Evolutionary conservation across 1,140 invertebrate genomes (phyloP), one percentile per base, ranked within the genome.

Genomic region (Trissolcus basalis): DNA sequence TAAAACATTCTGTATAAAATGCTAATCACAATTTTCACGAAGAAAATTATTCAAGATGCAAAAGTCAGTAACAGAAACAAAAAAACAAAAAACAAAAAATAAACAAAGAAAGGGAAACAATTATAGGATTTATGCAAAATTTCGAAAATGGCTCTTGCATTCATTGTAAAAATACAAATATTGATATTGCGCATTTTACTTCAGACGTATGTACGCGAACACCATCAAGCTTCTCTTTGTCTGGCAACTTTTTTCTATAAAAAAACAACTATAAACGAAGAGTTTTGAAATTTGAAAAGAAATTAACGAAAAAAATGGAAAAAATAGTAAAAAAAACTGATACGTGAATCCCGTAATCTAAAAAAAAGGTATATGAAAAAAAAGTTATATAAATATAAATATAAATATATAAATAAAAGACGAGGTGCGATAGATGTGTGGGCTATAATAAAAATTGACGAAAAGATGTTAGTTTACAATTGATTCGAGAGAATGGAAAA

Each of bases 161-260:
- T 80, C 84, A 81, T 87, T 86, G 67, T 81, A 85, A 84, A 83
- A 61, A 63, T 83, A 65, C 59, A 83, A 79, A 77, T 79, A 82
- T 82, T 56, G 79, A 80, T 82, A 83, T 77, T 79, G 80, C 77
- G 61, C 76, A 71, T 81, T 80, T 80, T 80, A 81, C 60, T 79
- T 84, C 80, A 80, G 67, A 63, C 48, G 80, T 63, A 80, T 39
- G 1, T 11, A 11, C 9, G 9, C 36, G 9, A 39, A 11, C n/a
- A 39, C n/a, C n/a, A 39, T 39, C 19, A 27, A 27, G 19, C 19
- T 27, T 27, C 19, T 27, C 19, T 27, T 27, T 27, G 19, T 27
- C 19, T 6, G 19, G 19, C 19, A 27, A 27, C 19, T 27, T 27
- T 27, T 27, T 27, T 27, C 19, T 27, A 27, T 27, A 27, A 27